A percentile compares a stretch with the other conserved stretches of the same genome.
Conservation (phyloP, 2,113 vertebrate genomes). For the Apteryx mantelli region DNA sequence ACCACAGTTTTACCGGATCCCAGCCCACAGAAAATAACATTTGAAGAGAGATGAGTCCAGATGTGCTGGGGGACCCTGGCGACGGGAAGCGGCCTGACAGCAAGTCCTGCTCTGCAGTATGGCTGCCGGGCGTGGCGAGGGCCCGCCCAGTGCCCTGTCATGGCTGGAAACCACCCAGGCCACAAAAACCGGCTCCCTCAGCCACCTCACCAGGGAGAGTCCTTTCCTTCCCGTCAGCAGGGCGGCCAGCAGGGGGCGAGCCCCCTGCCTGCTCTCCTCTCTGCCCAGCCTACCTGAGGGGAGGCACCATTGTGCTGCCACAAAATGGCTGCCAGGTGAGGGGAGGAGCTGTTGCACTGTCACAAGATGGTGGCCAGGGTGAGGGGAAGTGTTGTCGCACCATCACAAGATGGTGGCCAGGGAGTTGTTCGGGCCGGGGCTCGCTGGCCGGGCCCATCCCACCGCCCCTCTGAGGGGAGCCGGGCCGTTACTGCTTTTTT, state of each 20-base stretch:
- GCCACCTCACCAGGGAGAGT: rapidly evolving
- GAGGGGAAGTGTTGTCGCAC: no score
- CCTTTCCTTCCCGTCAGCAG: neutral
- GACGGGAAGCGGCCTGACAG: no score
- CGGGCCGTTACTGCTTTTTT: neutral
- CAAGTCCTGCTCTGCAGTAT: no score
- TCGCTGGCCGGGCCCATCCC: neutral
- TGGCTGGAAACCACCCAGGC: neutral
- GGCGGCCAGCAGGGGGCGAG: no score
- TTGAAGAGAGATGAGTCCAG: neutral
- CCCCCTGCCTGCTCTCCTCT: no score
- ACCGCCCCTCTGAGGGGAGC: neutral
- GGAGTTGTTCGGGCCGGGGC: neutral
- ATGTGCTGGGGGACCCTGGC: neutral
- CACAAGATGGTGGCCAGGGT: no score
- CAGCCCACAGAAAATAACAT: rapidly evolving
- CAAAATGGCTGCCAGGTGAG: no score
- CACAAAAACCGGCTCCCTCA: rapidly evolving
- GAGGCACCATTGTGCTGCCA: no score
- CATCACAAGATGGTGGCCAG: no score
- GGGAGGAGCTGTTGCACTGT: no score
- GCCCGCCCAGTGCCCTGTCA: neutral
- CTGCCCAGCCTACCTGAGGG: neutral
- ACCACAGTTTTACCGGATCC: rapidly evolving
- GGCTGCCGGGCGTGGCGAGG: no score